Evolutionary conservation across 2,888 invertebrate genomes (phyloP).

Genomic region (Andrena trimmerana): DNA sequence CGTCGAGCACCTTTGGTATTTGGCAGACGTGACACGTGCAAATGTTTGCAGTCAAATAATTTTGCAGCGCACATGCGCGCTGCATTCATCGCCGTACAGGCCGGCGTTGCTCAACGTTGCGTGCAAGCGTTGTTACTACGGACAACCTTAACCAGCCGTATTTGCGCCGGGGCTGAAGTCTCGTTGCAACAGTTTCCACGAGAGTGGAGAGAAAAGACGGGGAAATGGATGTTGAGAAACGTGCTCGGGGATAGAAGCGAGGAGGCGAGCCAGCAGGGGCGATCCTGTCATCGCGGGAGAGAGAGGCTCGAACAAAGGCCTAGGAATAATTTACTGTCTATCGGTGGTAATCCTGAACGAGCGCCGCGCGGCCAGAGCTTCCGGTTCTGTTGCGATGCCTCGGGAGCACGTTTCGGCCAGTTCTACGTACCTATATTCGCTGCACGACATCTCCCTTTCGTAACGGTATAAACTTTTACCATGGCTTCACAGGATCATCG

Average conservation of each 20-base stretch:
- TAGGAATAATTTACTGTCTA: constrained; percentile 35
- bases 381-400: constrained; percentile 54
- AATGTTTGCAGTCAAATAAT: too few species aligned
- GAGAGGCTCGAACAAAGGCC: constrained; percentile 19
- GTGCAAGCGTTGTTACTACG: too few species aligned
- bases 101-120: too few species aligned
- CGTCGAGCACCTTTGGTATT: too few species aligned
- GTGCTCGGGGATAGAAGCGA: constrained; percentile 2
- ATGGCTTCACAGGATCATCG: constrained; percentile 66
- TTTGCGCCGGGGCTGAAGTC: not conserved
- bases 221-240: constrained; percentile 4
- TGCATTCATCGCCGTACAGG: too few species aligned
- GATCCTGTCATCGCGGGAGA: not conserved
- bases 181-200: not conserved
- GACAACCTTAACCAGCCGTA: too few species aligned
- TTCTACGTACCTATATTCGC: constrained; percentile 48
- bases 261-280: not conserved
- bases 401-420: constrained; percentile 63
- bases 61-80: too few species aligned
- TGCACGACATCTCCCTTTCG: constrained; percentile 64
- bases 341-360: constrained; percentile 33
- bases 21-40: too few species aligned
- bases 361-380: constrained; percentile 46
- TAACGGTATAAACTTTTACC: constrained; percentile 74
- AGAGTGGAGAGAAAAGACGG: not conserved